A percentile compares a stretch with the other conserved stretches of the same genome.
These are phyloP conservation scores for Dendropsophus ebraccatus DNA, from an alignment of 2,113 vertebrate species.

Conservation along the genomic window DNA sequence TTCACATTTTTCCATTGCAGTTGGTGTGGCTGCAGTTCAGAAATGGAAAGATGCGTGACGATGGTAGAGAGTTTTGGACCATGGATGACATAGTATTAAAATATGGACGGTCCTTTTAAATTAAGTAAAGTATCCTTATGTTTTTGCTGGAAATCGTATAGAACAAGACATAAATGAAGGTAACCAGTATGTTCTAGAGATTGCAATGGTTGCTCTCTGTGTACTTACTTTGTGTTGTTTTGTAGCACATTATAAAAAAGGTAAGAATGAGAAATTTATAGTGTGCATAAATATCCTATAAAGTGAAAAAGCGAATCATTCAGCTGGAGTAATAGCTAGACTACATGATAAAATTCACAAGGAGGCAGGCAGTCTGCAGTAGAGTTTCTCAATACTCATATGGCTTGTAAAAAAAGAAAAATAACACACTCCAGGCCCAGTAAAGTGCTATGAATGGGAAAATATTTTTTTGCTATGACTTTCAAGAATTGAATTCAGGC, in stretches of 20 bases:
- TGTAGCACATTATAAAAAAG: constrained; percentile 49
- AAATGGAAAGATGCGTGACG: too few species aligned
- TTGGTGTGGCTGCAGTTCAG: too few species aligned
- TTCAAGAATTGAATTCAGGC: neutral
- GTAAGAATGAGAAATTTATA: constrained; percentile 36
- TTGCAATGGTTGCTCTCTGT: neutral
- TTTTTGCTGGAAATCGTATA: too few species aligned
- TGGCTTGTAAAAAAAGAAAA: constrained; percentile 44
- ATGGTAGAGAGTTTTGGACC: too few species aligned
- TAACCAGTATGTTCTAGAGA: neutral
- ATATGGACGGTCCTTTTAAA: too few species aligned
- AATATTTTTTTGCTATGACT: constrained; percentile 2
- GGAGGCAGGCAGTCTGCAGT: neutral
- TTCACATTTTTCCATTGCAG: too few species aligned
- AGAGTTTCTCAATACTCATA: neutral
- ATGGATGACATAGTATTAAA: too few species aligned
- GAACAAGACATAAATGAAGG: neutral
- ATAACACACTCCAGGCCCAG: constrained; percentile 23
- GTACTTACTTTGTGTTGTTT: constrained; percentile 21
- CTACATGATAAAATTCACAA: neutral
- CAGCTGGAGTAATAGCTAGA: neutral
- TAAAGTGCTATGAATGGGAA: constrained; percentile 11
- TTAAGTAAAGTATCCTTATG: too few species aligned
- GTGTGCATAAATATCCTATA: constrained; percentile 40
- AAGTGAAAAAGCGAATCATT: constrained; percentile 25